Conservation (phyloP, 2,888 invertebrate species). For the Philonicus albiceps region DNA sequence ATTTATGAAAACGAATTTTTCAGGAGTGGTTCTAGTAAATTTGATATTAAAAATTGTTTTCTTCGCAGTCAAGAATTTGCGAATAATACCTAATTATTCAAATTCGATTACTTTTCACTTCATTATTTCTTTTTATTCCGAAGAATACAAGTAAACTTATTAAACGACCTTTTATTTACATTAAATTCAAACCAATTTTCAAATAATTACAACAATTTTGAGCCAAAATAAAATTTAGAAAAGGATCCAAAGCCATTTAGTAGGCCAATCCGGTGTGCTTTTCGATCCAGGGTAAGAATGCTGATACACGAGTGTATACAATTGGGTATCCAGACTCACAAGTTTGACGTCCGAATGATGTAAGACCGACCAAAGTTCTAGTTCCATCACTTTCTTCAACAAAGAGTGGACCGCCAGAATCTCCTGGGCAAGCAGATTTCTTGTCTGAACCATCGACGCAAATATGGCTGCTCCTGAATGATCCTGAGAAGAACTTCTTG, state of each 20-base stretch:
- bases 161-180: background rate
- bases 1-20: too few species aligned
- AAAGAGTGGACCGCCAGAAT: conserved; percentile 51
- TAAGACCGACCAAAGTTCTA: conserved; percentile 38
- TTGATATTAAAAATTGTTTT: too few species aligned
- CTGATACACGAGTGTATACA: conserved; percentile 30
- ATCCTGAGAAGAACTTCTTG: background rate
- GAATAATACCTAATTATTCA: too few species aligned
- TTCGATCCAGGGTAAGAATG: conserved; percentile 41
- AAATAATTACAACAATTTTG: background rate
- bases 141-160: too few species aligned
- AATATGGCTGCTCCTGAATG: conserved; percentile 50
- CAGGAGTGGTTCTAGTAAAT: too few species aligned
- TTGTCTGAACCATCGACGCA: conserved; percentile 55
- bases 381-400: conserved; percentile 6
- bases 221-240: background rate
- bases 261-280: background rate
- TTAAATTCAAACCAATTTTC: background rate
- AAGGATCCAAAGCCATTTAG: background rate
- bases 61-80: too few species aligned
- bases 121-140: too few species aligned
- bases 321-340: conserved; percentile 42
- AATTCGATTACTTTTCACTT: too few species aligned
- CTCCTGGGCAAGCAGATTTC: conserved; percentile 57
- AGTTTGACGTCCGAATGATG: conserved; percentile 41